Percentiles rank a stretch among this genome's conserved stretches.
Evolutionary conservation across 2,888 invertebrate species (phyloP).

Genomic region (Dryobotodes eremita): DNA sequence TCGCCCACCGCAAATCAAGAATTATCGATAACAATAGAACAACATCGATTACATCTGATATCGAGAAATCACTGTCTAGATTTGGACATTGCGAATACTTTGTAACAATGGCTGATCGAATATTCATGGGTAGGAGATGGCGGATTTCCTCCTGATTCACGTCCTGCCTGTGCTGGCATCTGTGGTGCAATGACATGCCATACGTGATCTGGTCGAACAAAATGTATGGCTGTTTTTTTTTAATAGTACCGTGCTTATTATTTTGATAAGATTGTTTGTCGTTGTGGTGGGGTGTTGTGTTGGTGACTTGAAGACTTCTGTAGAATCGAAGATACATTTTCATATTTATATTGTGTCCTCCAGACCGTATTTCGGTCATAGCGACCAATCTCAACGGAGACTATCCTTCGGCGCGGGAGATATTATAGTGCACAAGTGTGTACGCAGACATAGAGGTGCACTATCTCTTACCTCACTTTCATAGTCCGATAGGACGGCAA

Average conservation of each 20-base stretch:
- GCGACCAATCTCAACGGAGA: no score
- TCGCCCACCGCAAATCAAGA: background rate
- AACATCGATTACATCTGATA: conserved; percentile 57
- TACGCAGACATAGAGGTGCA: no score
- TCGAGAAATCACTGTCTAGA: conserved; percentile 55
- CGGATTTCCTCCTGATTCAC: conserved; percentile 83
- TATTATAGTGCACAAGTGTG: no score
- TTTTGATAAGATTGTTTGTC: conserved; percentile 1
- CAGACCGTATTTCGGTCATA: no score
- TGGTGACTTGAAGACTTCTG: background rate
- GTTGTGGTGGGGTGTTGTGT: background rate
- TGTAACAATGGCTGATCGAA: conserved; percentile 79
- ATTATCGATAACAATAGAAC: conserved; percentile 49
- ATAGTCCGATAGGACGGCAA: no score
- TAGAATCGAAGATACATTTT: no score
- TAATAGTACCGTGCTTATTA: background rate
- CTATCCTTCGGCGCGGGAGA: no score
- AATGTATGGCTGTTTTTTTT: conserved; percentile 31
- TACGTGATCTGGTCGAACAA: conserved; percentile 66
- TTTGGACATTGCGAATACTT: conserved; percentile 63
- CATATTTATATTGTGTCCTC: no score
- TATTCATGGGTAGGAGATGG: conserved; percentile 79
- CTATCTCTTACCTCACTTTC: no score
- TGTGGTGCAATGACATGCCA: conserved; percentile 66
- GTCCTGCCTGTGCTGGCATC: conserved; percentile 58